Evolutionary conservation across 2,888 invertebrate genomes (phyloP).

Genomic region (Leptinotarsa tumamoca): DNA sequence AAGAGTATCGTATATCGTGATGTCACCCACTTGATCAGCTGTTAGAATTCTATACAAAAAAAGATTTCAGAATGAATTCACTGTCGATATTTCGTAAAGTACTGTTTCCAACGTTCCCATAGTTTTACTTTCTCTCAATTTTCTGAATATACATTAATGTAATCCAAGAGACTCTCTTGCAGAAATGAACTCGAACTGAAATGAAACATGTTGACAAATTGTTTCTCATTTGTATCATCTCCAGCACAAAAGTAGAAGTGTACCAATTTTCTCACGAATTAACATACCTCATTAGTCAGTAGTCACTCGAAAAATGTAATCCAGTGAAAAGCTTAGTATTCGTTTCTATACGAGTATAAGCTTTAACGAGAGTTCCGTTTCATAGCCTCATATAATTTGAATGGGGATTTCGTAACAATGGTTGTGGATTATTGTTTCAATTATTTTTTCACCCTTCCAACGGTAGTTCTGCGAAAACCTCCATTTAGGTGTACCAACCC

Average conservation of each 20-base stretch:
- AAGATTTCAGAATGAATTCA: too few relatives aligned
- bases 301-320: neutral
- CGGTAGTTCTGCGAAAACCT: neutral
- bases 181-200: neutral
- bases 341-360: neutral
- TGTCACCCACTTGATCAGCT: too few relatives aligned
- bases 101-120: too few relatives aligned
- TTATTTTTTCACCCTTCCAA: slow-evolving; percentile 10
- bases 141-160: too few relatives aligned
- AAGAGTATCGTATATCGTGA: too few relatives aligned
- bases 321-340: slow-evolving; percentile 12
- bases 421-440: slow-evolving; percentile 9
- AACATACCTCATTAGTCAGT: slow-evolving; percentile 8
- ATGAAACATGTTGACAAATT: neutral
- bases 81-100: too few relatives aligned
- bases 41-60: too few relatives aligned
- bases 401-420: slow-evolving; percentile 1
- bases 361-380: neutral
- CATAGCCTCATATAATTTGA: slow-evolving; percentile 4
- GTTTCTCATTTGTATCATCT: neutral
- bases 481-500: neutral
- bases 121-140: too few relatives aligned
- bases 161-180: neutral
- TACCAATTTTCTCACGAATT: neutral
- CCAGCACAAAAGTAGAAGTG: neutral